phyloP scores from a whole-genome alignment of 2,797 vertebrate species.

The Acestrorhynchus altus region DNA sequence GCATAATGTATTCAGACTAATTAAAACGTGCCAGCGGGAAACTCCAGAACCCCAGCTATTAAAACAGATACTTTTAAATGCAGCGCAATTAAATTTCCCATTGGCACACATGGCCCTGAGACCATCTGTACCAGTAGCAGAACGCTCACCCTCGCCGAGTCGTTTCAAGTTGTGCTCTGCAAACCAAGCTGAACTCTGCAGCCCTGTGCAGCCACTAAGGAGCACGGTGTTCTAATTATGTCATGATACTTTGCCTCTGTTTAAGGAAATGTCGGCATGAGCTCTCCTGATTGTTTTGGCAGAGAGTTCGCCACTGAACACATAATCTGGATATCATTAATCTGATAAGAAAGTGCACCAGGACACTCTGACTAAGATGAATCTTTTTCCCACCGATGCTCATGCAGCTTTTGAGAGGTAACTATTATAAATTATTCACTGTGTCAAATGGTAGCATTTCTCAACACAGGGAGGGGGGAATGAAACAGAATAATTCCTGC shows the following conservation, averaged over 20 bases:
- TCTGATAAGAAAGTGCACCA: slow-evolving; percentile 39
- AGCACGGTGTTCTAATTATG: slow-evolving; percentile 53
- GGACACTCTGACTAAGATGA: slow-evolving; percentile 5
- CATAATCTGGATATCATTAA: slow-evolving; percentile 48
- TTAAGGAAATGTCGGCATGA: slow-evolving; percentile 47
- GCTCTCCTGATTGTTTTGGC: slow-evolving; percentile 46
- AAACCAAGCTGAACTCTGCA: slow-evolving; percentile 43
- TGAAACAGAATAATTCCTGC: slow-evolving; percentile 43
- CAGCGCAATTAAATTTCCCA: slow-evolving; percentile 61
- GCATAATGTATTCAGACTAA: slow-evolving; percentile 83
- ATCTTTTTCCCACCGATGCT: slow-evolving; percentile 8
- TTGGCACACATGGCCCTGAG: slow-evolving; percentile 57
- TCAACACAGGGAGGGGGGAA: slow-evolving; percentile 31
- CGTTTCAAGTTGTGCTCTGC: slow-evolving; percentile 46
- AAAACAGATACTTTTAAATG: slow-evolving; percentile 71
- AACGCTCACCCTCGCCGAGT: slow-evolving; percentile 43
- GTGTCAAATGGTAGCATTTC: slow-evolving; percentile 48
- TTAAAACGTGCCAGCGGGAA: slow-evolving; percentile 76
- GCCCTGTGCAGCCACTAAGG: slow-evolving; percentile 19
- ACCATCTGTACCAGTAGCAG: slow-evolving; percentile 55
- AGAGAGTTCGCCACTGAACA: slow-evolving; percentile 38
- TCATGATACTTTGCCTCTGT: slow-evolving; percentile 54
- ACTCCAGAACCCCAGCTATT: slow-evolving; percentile 71
- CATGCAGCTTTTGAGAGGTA: slow-evolving; percentile 10
- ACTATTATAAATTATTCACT: slow-evolving; percentile 30